Percentiles rank a stretch among this genome's conserved stretches.
These are phyloP conservation scores for Tauraco hartlaubi DNA, from an alignment of 2,797 vertebrate genomes.

Conservation along the genomic window DNA sequence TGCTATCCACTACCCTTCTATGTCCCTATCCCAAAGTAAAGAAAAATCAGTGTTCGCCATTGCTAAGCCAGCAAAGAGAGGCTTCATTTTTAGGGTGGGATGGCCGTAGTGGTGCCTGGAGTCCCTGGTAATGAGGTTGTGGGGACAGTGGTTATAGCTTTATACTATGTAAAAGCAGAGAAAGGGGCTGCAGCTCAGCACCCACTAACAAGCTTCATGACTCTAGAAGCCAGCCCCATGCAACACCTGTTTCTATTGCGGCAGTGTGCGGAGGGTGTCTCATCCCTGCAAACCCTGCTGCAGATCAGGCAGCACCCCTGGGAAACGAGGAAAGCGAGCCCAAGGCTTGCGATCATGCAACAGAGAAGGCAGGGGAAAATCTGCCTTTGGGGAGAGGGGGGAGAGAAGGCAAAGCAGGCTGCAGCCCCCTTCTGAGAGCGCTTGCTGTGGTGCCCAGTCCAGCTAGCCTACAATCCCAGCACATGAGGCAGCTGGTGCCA, in stretches of 20 bases:
- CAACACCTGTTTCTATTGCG: accelerated
- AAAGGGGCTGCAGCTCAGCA: not conserved
- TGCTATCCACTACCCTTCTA: not conserved
- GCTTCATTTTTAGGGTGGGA: not conserved
- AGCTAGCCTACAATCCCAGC: not conserved
- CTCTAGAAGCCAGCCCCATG: not conserved
- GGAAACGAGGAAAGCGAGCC: not conserved
- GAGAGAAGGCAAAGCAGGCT: not conserved
- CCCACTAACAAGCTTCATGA: accelerated
- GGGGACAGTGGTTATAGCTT: not conserved
- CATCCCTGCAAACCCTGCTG: not conserved
- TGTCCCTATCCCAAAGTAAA: not conserved
- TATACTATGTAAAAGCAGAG: not conserved
- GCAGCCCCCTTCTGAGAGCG: not conserved
- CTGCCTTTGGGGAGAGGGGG: not conserved
- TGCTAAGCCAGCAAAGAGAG: not conserved
- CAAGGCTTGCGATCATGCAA: accelerated
- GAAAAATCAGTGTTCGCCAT: not conserved
- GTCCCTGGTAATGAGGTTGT: not conserved
- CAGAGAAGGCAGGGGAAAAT: not conserved
- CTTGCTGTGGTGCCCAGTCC: not conserved
- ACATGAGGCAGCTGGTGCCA: not conserved
- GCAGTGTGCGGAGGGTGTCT: not conserved
- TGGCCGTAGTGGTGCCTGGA: not conserved
- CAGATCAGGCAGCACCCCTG: not conserved